Base-by-base conservation (phyloP, 2,113 vertebrate genomes). In the Oncorhynchus clarkii region DNA sequence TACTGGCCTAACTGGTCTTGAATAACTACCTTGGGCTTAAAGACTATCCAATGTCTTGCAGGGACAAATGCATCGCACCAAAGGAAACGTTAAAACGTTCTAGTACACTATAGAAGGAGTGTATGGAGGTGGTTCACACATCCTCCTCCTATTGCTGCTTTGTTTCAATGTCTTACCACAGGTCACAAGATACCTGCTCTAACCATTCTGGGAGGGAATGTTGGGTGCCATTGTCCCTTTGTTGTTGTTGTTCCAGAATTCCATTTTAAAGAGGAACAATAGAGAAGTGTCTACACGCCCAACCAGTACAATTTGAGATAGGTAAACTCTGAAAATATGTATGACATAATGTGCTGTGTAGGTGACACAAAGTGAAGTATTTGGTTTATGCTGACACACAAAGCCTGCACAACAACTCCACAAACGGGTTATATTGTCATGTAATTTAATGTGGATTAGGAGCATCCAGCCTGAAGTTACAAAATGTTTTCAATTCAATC, bases 111-210 rank as follows among this genome's bases (percentile, higher is more conserved):
- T 13, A 65, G 62, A 26, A 67, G n/a, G 26, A 67, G 14, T 26
- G 65, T 16, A 16, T 67, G 13, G 14, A 31, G 2, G 14, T 67
- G 24, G 13, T 29, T 27, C 34, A 26, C 26, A 26, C 34, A 22
- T 71, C 0, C 14, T 54, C 26, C 70, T 72, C 59, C 60, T 31
- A 75, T 69, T 69, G 16, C 24, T 22, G 11, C 29, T 14, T 70
- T 14, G 6, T 34, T 57, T 57, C 54, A 4, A 29, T 26, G 73
- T 80, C 70, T 89, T 79, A 22, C 2, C 31, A 34, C 12, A 24
- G 64, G 69, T 27, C 29, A 45, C 12, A 13, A 24, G 29, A 82
- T 80, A 75, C 59, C 26, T 51, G 11, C 64, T 74, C 73, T 81
- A 26, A 26, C 39, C 39, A 45, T 45, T 45, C 39, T 57, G 54